phyloP scores from a whole-genome alignment of 2,113 vertebrate species.

The Bujurquina vittata region DNA sequence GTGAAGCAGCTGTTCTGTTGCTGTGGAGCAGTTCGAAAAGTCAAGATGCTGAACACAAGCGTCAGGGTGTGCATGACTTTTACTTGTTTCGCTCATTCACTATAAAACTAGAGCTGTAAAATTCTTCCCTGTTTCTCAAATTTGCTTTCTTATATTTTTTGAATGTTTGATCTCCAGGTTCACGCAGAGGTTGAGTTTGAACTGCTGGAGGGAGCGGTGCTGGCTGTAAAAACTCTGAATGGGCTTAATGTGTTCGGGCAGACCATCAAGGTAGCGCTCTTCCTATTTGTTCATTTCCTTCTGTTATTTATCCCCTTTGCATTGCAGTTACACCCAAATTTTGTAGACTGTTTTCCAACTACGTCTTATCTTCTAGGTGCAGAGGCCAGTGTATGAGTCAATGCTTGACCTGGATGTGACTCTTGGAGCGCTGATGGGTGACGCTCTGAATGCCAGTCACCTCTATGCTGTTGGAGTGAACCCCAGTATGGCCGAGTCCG shows the following conservation, averaged over 20 bases:
- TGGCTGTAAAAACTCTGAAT: slow-evolving; percentile 83
- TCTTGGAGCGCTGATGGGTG: slow-evolving; percentile 79
- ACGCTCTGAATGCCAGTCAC: slow-evolving; percentile 75
- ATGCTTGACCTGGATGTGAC: slow-evolving; percentile 82
- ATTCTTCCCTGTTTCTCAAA: not conserved
- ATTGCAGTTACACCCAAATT: not conserved
- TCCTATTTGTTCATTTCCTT: rapidly evolving
- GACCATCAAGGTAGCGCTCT: slow-evolving; percentile 59
- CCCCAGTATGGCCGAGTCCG: not conserved
- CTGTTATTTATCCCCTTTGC: not conserved
- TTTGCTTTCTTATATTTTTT: not conserved
- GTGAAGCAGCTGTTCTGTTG: slow-evolving; percentile 81
- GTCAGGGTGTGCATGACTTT: slow-evolving; percentile 70
- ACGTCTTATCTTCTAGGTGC: slow-evolving; percentile 76
- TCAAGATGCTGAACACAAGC: slow-evolving; percentile 78
- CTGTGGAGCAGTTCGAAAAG: slow-evolving; percentile 81
- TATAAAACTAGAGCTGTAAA: not conserved
- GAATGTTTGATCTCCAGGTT: slow-evolving; percentile 75
- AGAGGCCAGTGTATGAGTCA: slow-evolving; percentile 81
- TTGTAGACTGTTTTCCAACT: not conserved
- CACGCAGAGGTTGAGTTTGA: slow-evolving; percentile 84
- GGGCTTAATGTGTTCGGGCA: slow-evolving; percentile 59
- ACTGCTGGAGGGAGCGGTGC: slow-evolving; percentile 86
- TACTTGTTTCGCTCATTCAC: not conserved
- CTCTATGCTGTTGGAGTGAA: slow-evolving; percentile 79